A percentile compares a stretch with the other conserved stretches of the same genome.
Evolutionary conservation across 2,113 vertebrate species (phyloP).

Genomic region (Toxotes jaculatrix): DNA sequence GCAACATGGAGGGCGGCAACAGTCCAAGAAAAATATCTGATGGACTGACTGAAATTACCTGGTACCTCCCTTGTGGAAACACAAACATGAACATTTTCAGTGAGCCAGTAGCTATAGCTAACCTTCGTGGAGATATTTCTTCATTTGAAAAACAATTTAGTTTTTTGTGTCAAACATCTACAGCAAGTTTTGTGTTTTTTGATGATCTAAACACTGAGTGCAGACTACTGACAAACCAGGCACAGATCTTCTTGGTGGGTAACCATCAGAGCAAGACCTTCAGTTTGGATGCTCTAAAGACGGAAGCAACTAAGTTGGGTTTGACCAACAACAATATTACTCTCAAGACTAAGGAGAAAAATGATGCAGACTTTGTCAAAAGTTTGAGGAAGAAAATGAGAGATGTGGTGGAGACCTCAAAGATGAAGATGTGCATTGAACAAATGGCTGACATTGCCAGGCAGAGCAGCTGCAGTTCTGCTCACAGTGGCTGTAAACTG

Average conservation of each 20-base stretch:
- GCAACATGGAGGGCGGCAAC: constrained; percentile 69
- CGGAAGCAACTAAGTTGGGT: constrained; percentile 20
- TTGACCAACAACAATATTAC: constrained; percentile 53
- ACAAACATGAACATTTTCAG: constrained; percentile 74
- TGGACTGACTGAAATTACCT: constrained; percentile 85
- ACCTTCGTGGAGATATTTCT: constrained; percentile 80
- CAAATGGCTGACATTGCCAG: constrained; percentile 59
- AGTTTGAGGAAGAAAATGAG: constrained; percentile 40
- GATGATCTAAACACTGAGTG: constrained; percentile 69
- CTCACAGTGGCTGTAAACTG: too few species aligned
- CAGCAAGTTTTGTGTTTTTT: constrained; percentile 84
- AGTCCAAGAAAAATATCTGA: constrained; percentile 79
- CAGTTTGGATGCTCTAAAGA: constrained; percentile 5
- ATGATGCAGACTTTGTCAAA: constrained; percentile 71
- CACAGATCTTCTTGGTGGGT: constrained; percentile 68
- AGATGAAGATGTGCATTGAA: constrained; percentile 41
- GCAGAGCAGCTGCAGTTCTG: too few species aligned
- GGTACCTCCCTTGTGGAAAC: constrained; percentile 83
- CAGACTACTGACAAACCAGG: constrained; percentile 67
- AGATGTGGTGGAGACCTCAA: constrained; percentile 16
- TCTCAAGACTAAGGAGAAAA: constrained; percentile 64
- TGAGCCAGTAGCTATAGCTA: constrained; percentile 82
- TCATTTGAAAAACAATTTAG: constrained; percentile 78
- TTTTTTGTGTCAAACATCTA: constrained; percentile 83
- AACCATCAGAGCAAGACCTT: constrained; percentile 51